Evolutionary conservation across 2,113 vertebrate species (phyloP).

Genomic region (Centropus unirufus): DNA sequence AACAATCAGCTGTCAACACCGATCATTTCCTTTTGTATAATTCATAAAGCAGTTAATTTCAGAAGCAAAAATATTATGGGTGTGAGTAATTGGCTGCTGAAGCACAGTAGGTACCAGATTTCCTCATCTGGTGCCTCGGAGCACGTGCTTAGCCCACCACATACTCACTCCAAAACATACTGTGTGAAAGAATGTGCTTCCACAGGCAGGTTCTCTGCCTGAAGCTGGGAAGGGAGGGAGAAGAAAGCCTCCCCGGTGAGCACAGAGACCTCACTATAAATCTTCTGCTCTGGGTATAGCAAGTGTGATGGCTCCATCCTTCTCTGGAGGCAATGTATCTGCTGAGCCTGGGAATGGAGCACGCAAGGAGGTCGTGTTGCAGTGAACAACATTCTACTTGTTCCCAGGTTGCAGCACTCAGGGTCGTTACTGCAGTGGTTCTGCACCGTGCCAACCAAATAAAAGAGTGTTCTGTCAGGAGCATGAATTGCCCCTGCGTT

Average conservation of each 20-base stretch:
- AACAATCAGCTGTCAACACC: constrained; percentile 48
- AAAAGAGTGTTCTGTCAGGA: neutral
- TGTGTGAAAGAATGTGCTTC: neutral
- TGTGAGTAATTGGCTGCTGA: constrained; percentile 43
- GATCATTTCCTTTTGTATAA: constrained; percentile 38
- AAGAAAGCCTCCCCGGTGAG: neutral
- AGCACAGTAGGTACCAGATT: constrained; percentile 11
- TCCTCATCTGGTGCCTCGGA: neutral
- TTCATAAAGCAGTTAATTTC: constrained; percentile 54
- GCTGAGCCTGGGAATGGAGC: accelerated
- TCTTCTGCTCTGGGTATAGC: accelerated
- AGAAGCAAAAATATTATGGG: constrained; percentile 31
- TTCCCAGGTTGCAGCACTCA: accelerated
- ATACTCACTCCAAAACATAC: accelerated
- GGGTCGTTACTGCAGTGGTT: too few relatives aligned
- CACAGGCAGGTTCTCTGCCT: neutral
- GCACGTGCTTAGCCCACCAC: neutral
- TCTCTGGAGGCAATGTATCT: accelerated
- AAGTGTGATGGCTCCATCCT: accelerated
- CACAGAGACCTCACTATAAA: neutral
- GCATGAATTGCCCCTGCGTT: accelerated
- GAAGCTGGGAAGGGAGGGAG: too few relatives aligned
- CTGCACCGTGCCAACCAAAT: accelerated
- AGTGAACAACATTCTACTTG: neutral
- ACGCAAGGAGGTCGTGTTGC: accelerated